phyloP scores from a whole-genome alignment of 2,797 vertebrate species.

The Ceyx erithaca region DNA sequence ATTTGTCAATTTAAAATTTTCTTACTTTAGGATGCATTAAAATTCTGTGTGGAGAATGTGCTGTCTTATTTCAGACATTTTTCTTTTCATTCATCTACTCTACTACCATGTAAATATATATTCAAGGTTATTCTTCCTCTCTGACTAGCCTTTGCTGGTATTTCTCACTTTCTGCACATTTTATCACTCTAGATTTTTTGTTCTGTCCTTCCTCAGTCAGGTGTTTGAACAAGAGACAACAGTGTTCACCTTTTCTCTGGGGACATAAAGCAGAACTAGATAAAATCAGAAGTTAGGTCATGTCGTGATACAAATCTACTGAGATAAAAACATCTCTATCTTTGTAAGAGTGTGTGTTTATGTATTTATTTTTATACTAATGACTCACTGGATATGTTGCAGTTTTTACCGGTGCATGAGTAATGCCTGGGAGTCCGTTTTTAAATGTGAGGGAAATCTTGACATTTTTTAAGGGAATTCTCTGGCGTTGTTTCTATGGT shows the following conservation, averaged over 20 bases:
- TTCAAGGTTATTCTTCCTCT: neutral
- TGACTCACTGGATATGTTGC: constrained; percentile 53
- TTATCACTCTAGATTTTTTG: constrained; percentile 15
- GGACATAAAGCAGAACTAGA: neutral
- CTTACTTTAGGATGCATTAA: neutral
- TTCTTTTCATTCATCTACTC: constrained; percentile 34
- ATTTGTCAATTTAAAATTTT: neutral
- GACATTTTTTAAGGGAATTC: constrained; percentile 68
- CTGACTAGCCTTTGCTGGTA: neutral
- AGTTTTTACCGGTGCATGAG: constrained; percentile 52
- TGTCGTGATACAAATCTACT: constrained; percentile 24
- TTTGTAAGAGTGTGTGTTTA: constrained; percentile 18
- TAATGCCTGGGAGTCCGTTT: constrained; percentile 44
- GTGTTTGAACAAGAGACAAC: neutral
- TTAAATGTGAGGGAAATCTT: constrained; percentile 61
- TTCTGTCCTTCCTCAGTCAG: constrained; percentile 5
- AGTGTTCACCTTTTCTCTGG: constrained; percentile 17
- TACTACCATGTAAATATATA: neutral
- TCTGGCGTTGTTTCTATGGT: constrained; percentile 57
- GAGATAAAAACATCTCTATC: neutral
- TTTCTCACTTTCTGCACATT: constrained; percentile 6
- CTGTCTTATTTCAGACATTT: constrained; percentile 22
- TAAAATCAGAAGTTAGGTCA: constrained; percentile 18
- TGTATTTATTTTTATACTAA: constrained; percentile 57
- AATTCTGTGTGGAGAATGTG: neutral